These are phyloP conservation scores for Diaperis boleti DNA, from an alignment of 2,888 invertebrate species.

Conservation along the genomic window DNA sequence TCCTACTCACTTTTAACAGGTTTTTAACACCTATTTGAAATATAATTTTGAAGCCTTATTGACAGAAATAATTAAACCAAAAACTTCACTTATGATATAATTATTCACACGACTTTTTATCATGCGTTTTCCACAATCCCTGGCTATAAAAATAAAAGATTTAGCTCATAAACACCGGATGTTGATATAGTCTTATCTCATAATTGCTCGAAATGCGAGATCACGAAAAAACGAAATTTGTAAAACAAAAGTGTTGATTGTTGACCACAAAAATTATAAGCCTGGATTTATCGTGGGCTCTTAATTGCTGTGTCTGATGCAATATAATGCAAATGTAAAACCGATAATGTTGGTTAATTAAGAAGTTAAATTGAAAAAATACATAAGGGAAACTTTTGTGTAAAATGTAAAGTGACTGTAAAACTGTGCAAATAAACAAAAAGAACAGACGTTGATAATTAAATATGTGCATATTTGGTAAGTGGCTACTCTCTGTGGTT, in stretches of 20 bases:
- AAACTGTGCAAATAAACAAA: background rate
- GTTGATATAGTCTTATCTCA: conserved; percentile 2
- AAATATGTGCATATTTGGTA: conserved; percentile 1
- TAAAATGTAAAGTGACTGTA: background rate
- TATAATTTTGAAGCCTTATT: no score
- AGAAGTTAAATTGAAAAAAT: background rate
- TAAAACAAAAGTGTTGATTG: background rate
- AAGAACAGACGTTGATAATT: background rate
- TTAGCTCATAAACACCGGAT: background rate
- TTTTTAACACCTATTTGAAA: no score
- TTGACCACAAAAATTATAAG: conserved; percentile 2
- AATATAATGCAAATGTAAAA: background rate
- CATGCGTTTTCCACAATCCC: no score
- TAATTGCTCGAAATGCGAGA: background rate
- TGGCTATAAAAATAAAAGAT: background rate
- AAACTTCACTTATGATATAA: no score
- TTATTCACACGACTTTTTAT: no score
- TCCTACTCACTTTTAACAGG: no score
- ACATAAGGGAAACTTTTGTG: background rate
- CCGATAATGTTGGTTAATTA: no score
- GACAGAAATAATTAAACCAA: no score
- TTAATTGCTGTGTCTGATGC: background rate
- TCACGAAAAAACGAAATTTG: background rate
- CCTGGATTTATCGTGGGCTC: background rate
- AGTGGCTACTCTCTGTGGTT: background rate